A percentile compares a stretch with the other conserved stretches of the same genome.
phyloP scores from a whole-genome alignment of 1,140 invertebrate genomes.

The Ephestia elutella region DNA sequence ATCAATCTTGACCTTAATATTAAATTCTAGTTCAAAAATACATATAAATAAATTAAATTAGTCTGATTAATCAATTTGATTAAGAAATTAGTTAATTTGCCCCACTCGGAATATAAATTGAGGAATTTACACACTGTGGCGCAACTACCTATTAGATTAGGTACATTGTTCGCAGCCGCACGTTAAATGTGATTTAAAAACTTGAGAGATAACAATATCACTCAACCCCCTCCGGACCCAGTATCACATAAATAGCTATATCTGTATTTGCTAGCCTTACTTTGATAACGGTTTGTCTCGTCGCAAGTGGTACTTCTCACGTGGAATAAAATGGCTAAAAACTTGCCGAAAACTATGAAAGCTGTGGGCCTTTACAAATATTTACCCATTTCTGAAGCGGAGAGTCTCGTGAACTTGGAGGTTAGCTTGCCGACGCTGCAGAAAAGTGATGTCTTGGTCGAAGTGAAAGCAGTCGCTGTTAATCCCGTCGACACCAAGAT shows the following conservation, averaged over 20 bases:
- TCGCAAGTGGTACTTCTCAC: neutral
- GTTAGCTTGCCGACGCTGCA: conserved; percentile 40
- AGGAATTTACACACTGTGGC: neutral
- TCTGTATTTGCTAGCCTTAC: conserved; percentile 8
- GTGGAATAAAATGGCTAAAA: conserved; percentile 24
- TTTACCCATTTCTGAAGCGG: conserved; percentile 47
- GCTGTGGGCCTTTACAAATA: conserved; percentile 63
- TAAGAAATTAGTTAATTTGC: no score
- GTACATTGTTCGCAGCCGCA: neutral
- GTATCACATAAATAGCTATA: neutral
- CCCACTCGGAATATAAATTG: no score
- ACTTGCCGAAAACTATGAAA: conserved; percentile 51
- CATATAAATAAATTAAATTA: no score
- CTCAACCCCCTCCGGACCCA: no score
- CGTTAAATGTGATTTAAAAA: no score
- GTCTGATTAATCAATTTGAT: no score
- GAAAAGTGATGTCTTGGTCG: conserved; percentile 46
- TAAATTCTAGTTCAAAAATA: no score
- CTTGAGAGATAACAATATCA: conserved; percentile 10
- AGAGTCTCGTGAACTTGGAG: conserved; percentile 53
- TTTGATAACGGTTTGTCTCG: neutral
- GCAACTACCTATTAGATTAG: neutral
- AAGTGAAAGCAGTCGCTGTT: conserved; percentile 56
- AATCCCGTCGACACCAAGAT: conserved; percentile 62
- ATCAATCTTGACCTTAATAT: no score